Conservation (phyloP, 2,113 vertebrate species). For the Rhea americana region DNA sequence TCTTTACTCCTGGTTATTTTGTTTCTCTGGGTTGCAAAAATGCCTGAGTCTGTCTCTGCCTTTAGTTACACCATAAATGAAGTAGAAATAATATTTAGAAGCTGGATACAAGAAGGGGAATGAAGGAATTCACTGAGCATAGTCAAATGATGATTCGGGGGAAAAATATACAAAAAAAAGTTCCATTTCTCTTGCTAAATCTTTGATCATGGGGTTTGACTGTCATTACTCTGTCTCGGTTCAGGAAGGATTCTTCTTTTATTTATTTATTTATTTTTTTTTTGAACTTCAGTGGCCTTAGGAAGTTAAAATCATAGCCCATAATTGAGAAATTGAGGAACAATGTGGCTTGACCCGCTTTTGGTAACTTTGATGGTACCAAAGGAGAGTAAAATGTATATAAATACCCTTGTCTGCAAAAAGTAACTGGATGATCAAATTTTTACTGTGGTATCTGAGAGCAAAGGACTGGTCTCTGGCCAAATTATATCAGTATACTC, state of each 20-base stretch:
- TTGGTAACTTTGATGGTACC: neutral
- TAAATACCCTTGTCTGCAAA: neutral
- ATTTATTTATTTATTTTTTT: neutral
- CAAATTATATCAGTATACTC: neutral
- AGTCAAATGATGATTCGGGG: neutral
- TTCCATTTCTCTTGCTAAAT: neutral
- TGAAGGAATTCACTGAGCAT: neutral
- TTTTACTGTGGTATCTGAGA: neutral
- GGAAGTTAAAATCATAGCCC: neutral
- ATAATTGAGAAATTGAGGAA: neutral
- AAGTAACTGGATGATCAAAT: neutral
- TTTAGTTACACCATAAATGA: neutral
- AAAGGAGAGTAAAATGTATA: neutral
- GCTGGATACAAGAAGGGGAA: neutral
- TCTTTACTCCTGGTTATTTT: neutral
- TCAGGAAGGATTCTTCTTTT: neutral
- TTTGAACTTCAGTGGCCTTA: neutral
- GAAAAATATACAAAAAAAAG: fast-evolving
- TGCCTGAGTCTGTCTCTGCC: neutral
- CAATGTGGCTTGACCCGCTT: neutral
- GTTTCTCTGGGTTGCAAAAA: neutral
- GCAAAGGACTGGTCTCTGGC: neutral
- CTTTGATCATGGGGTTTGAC: neutral
- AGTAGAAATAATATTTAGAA: neutral
- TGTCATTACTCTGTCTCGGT: neutral